Evolutionary conservation across 2,113 vertebrate genomes (phyloP), one percentile per base, ranked within the genome.

Genomic region (Eurystomus gularis): DNA sequence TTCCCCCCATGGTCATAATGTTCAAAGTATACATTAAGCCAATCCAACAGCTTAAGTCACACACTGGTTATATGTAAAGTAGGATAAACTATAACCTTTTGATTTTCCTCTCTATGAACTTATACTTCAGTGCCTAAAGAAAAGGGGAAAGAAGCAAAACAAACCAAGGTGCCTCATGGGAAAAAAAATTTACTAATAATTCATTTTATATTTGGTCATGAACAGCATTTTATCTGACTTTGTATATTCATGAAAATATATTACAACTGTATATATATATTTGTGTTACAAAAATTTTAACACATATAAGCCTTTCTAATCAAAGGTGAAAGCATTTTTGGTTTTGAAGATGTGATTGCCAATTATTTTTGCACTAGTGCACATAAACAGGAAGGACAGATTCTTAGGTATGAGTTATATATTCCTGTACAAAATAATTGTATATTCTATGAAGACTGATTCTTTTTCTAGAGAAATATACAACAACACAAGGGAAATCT

Each of bases 381-480:
- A 97, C 97, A 98, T 98, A 98, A 98, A 98, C 95, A 98, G 97
- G 94, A 96, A 97, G 82, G 94, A 93, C 96, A 96, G 95, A 97
- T 98, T 98, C 97, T 98, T 98, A 98, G 98, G 97, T 98, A 97
- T 97, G 97, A 98, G 97, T 98, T 98, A 98, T 98, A 98, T 95
- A 98, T 98, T 98, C 97, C 97, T 94, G 97, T 98, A 98, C 97
- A 98, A 98, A 98, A 98, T 98, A 98, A 98, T 98, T 98, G 98
- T 98, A 98, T 98, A 98, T 98, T 98, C 98, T 98, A 98, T 98
- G 98, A 98, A 98, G 98, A 98, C 97, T 98, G 98, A 98, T 98
- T 98, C 97, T 97, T 98, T 97, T 98, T 98, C 98, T 97, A 88
- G 92, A 98, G 97, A 98, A 98, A 98, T 98, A 98, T 98, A 98